A percentile compares a stretch with the other conserved stretches of the same genome.
Conservation (phyloP, 1,140 invertebrate species). For the Diorhabda sublineata region DNA sequence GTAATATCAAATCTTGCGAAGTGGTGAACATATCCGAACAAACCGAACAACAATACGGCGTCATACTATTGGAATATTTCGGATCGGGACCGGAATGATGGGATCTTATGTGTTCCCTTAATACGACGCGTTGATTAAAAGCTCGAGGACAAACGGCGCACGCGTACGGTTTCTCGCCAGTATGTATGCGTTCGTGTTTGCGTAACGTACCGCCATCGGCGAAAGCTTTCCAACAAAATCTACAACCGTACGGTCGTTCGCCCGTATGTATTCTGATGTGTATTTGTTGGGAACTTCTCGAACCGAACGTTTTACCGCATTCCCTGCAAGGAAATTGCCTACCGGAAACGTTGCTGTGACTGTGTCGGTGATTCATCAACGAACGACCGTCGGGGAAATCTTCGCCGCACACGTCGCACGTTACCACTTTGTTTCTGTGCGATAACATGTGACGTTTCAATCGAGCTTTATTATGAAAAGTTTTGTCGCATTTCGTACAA, state of each 20-base stretch:
- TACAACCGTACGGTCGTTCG: conserved; percentile 77
- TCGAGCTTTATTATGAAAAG: conserved; percentile 65
- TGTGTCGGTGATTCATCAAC: conserved; percentile 66
- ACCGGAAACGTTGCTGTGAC: conserved; percentile 52
- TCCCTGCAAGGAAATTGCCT: conserved; percentile 78
- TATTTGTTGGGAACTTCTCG: conserved; percentile 87
- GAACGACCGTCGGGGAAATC: conserved; percentile 67
- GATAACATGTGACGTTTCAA: conserved; percentile 63
- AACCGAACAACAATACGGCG: conserved; percentile 68
- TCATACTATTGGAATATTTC: conserved; percentile 49
- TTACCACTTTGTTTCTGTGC: conserved; percentile 64
- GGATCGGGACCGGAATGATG: conserved; percentile 76
- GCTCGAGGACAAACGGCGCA: conserved; percentile 90
- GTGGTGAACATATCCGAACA: conserved; percentile 64
- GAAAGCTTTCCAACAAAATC: conserved; percentile 98
- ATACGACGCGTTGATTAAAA: conserved; percentile 78
- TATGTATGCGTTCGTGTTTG: conserved; percentile 97
- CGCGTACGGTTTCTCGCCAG: conserved; percentile 91
- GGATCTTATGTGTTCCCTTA: conserved; percentile 75
- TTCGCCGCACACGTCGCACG: conserved; percentile 66
- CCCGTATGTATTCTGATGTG: conserved; percentile 85
- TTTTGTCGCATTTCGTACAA: conserved; percentile 61
- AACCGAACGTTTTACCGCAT: conserved; percentile 80
- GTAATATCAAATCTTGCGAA: conserved; percentile 70
- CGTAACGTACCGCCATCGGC: conserved; percentile 95